Percentiles rank a stretch among this genome's conserved stretches.
phyloP scores from a whole-genome alignment of 1,140 invertebrate species.

The Globodera ellingtonae region DNA sequence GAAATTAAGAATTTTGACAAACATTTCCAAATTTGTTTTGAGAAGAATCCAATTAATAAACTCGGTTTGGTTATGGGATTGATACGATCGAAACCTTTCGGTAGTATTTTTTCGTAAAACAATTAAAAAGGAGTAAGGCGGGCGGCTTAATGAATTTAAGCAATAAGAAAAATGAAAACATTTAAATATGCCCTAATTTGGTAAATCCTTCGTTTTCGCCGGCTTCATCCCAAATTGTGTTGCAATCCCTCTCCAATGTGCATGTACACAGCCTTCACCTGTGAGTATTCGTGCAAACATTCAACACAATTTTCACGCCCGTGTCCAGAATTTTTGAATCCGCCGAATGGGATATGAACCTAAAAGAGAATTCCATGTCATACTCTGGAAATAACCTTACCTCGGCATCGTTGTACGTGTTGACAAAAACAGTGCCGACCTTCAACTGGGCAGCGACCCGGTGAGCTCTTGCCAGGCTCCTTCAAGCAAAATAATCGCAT shows the following conservation, averaged over 20 bases:
- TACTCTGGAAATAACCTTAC: slow-evolving; percentile 52
- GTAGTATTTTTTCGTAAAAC: too few relatives aligned
- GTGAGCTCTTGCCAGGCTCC: slow-evolving; percentile 61
- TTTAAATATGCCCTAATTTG: too few relatives aligned
- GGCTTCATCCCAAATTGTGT: slow-evolving; percentile 17
- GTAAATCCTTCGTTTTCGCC: too few relatives aligned
- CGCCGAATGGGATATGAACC: slow-evolving; percentile 58
- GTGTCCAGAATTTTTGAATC: slow-evolving; percentile 60
- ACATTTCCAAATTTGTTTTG: neutral
- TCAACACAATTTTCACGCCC: slow-evolving; percentile 69
- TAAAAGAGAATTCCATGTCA: slow-evolving; percentile 37
- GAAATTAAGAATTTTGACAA: neutral
- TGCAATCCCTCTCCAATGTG: slow-evolving; percentile 37
- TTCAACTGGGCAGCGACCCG: slow-evolving; percentile 66
- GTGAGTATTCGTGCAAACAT: slow-evolving; percentile 69
- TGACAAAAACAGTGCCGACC: slow-evolving; percentile 70
- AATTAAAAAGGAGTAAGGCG: too few relatives aligned
- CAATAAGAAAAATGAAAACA: too few relatives aligned
- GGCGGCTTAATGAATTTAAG: too few relatives aligned
- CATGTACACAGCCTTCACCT: slow-evolving; percentile 68
- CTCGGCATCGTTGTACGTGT: slow-evolving; percentile 63
- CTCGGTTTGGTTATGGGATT: too few relatives aligned
- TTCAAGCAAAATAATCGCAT: slow-evolving; percentile 15
- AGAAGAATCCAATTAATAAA: too few relatives aligned
- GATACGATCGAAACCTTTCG: too few relatives aligned